These are phyloP conservation scores for Actinemys pallida DNA, from an alignment of 2,113 vertebrate species.

Conservation along the genomic window DNA sequence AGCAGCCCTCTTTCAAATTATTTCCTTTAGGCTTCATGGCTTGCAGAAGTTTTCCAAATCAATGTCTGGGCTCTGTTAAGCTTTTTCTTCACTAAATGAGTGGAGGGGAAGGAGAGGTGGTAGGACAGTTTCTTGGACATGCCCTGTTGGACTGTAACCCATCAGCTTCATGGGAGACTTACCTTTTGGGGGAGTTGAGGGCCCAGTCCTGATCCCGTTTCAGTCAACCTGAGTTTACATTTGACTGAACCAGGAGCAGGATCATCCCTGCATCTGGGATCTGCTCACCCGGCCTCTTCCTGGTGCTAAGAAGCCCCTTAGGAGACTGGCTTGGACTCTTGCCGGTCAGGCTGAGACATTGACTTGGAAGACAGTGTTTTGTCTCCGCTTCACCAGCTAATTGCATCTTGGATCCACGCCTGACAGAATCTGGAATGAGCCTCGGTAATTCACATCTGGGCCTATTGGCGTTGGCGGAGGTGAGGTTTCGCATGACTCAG, in stretches of 20 bases:
- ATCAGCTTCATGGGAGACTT: too few species aligned
- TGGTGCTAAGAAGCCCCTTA: not conserved
- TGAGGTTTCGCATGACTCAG: not conserved
- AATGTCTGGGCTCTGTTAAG: not conserved
- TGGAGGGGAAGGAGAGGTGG: not conserved
- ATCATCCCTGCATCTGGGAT: not conserved
- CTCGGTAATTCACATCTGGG: too few species aligned
- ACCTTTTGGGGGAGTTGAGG: too few species aligned
- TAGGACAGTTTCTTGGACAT: too few species aligned
- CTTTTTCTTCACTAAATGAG: not conserved
- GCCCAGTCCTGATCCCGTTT: too few species aligned
- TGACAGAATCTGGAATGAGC: not conserved
- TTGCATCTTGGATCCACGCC: not conserved
- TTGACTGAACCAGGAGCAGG: too few species aligned
- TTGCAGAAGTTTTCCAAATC: too few species aligned
- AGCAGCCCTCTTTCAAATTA: not conserved
- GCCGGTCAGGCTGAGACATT: not conserved
- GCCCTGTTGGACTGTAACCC: too few species aligned
- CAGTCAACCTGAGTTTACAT: too few species aligned
- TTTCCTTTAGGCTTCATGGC: not conserved
- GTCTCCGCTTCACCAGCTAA: not conserved
- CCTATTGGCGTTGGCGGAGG: not conserved
- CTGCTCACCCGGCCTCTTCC: not conserved
- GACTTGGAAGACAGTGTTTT: not conserved
- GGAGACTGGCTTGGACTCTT: not conserved